Conservation (phyloP, 2,113 vertebrate species). For the Ploceus nigricollis region DNA sequence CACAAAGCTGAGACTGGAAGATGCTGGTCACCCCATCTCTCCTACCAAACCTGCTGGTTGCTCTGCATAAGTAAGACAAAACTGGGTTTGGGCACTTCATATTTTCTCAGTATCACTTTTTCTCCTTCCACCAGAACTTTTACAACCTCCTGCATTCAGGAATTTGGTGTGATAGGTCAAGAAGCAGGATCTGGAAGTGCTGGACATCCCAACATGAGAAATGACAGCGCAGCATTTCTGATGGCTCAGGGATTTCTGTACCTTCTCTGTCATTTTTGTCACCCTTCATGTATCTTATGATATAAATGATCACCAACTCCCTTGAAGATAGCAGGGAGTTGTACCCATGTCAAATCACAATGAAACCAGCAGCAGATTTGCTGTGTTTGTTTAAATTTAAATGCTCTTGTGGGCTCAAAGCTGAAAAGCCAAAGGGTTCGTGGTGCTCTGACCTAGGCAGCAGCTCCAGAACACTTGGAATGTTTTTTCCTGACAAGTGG, state of each 20-base stretch:
- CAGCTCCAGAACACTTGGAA: background rate
- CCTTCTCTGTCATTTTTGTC: background rate
- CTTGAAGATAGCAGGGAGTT: background rate
- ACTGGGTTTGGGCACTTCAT: accelerated
- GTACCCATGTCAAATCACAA: background rate
- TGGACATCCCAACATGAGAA: background rate
- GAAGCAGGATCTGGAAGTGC: background rate
- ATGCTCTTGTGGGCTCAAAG: background rate
- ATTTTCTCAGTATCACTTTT: background rate
- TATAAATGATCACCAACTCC: background rate
- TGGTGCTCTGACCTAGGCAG: background rate
- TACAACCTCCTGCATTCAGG: background rate
- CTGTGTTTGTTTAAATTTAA: background rate
- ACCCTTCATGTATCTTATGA: background rate
- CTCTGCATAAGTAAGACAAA: background rate
- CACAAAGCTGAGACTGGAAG: background rate
- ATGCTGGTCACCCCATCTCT: background rate
- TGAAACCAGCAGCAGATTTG: background rate
- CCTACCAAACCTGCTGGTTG: background rate
- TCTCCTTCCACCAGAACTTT: background rate
- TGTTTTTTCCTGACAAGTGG: background rate
- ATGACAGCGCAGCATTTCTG: background rate
- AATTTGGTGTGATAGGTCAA: background rate
- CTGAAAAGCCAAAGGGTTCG: background rate
- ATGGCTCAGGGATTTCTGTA: background rate